Base-by-base conservation (phyloP, 2,888 invertebrate genomes). In the Leptogaster cylindrica region DNA sequence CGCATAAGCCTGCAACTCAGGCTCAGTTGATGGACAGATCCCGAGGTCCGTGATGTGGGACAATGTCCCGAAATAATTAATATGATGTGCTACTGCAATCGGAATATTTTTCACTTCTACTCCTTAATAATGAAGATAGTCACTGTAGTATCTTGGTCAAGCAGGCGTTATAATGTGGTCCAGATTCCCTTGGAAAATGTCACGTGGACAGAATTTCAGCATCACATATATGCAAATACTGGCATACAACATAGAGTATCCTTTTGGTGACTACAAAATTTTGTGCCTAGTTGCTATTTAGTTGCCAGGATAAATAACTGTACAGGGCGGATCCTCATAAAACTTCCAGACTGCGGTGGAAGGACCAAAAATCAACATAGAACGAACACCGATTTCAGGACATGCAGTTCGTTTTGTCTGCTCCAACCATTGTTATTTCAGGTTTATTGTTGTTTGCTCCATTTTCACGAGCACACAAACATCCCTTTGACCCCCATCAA, bases 361-460 rank as follows among this genome's bases (percentile, higher is more conserved):
- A 33, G 33, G 18, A 31, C 36, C 55, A 55, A 55, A 55, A 55
- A 55, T 55, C 55, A 55, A 55, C 55, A 55, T 10, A n/a, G 55
- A 4, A 33, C 55, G 39, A 20, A 18, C 18, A 14, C 16, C 14
- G 52, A 8, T n/a, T 33, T 14, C 31, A 12, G 23, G 33, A 55
- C 36, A 39, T 36, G 23, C 33, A 55, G 12, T n/a, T n/a, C n/a
- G n/a, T n/a, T n/a, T 36, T 18, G 16, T 14, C 61, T 33, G 28
- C 61, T 48, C 28, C 16, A 27, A 28, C 44, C 44, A 41, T 25
- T 61, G 61, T 61, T 61, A 44, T 61, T 61, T 44, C 61, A 44
- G 61, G 18, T 41, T 61, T 61, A 61, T 61, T 61, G 61, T 61
- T 61, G 61, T 61, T 61, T 61, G 61, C 61, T 44, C 44, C 61